Percentiles rank a stretch among this genome's conserved stretches.
Evolutionary conservation across 2,113 vertebrate genomes (phyloP).

Genomic region (Herpetotheres cachinnans): DNA sequence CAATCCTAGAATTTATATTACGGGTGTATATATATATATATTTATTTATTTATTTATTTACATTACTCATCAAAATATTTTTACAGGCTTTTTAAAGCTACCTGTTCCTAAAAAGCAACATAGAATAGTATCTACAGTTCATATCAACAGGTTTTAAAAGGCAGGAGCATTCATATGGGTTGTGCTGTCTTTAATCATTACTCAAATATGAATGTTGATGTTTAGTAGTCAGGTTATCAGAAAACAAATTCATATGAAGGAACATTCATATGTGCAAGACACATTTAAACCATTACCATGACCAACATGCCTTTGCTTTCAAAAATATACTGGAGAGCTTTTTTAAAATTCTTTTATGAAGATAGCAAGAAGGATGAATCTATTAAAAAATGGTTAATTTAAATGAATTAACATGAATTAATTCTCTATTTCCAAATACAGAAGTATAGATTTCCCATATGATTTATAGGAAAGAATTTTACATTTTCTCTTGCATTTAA

Average conservation of each 20-base stretch:
- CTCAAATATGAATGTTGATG: neutral
- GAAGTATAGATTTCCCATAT: slow-evolving; percentile 19
- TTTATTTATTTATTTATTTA: neutral
- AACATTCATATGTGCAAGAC: neutral
- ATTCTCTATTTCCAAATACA: neutral
- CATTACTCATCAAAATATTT: neutral
- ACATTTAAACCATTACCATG: neutral
- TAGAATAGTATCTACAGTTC: neutral
- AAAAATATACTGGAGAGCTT: neutral
- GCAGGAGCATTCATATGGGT: neutral
- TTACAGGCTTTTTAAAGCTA: neutral
- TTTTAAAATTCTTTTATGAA: neutral
- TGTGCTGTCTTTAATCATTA: neutral
- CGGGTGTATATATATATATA: neutral
- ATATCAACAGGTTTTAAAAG: neutral
- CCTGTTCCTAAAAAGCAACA: neutral
- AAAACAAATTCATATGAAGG: neutral
- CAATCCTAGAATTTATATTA: neutral
- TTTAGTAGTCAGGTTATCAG: neutral
- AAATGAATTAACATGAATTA: slow-evolving; percentile 11
- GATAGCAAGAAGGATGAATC: neutral
- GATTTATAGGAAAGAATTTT: slow-evolving; percentile 9
- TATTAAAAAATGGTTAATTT: neutral
- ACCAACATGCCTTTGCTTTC: neutral
- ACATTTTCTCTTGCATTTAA: neutral